Base-by-base conservation (phyloP, 1,140 invertebrate species). In the Pomacea maculata region DNA sequence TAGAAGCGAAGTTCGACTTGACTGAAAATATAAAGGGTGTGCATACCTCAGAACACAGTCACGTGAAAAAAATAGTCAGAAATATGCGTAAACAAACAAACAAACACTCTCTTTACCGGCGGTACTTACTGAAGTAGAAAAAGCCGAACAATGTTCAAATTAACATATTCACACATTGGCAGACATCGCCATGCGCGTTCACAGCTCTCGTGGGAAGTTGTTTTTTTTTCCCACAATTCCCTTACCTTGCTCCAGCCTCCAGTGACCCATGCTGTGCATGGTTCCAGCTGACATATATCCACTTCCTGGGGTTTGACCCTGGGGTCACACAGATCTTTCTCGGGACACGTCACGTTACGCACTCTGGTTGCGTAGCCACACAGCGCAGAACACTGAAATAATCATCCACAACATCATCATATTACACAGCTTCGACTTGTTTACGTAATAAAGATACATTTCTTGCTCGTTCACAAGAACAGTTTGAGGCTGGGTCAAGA, bases 191-290 rank as follows among this genome's bases (percentile, higher is more conserved):
- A 54, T 17, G 55, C 34, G 34, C 34, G 8, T 17, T 10, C 34
- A 74, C 10, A 74, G 14, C 17, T 65, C 17, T 65, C n/a, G 64
- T 65, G 17, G 17, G 64, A 19, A n/a, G 17, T 25, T 25, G 64
- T 3, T 65, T n/a, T 1, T 17, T 65, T 65, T 65, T 17, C n/a
- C 0, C 64, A 19, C 7, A 45, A 17, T 54, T 11, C 45, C 81
- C 85, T 80, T 84, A 92, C 92, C 86, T 88, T 81, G 82, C 90
- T 92, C 92, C 92, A 92, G 15, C 88, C 85, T n/a, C 92, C 92
- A 63, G 88, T 86, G 12, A 92, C 86, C 92, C 92, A 92, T 45
- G 85, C 85, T 4, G 89, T 77, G 81, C 91, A 92, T 8, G 85
- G 83, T 17, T 83, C 81, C 7, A 85, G 76, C 12, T 88, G 72